A percentile compares a stretch with the other conserved stretches of the same genome.
Conservation (phyloP, 2,113 vertebrate species). For the Telmatochromis brachygnathus region DNA sequence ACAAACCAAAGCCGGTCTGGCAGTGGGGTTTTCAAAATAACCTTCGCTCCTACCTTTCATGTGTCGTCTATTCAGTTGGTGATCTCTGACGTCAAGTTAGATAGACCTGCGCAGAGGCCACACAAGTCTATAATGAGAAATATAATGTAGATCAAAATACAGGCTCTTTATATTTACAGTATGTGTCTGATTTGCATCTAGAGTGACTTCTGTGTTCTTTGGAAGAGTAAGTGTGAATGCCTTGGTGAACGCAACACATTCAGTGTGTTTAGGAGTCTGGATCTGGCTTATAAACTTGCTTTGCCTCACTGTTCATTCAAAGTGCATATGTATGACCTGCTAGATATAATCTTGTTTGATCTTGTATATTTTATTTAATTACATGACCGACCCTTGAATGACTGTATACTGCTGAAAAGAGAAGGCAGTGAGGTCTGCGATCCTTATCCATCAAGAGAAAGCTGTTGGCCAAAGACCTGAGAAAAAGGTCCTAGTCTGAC, state of each 20-base stretch:
- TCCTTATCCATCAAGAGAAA: not conserved
- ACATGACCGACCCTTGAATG: conserved; percentile 4
- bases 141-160: conserved; percentile 42
- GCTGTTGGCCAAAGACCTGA: conserved; percentile 32
- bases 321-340: not conserved
- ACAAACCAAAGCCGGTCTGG: conserved; percentile 24
- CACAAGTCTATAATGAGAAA: conserved; percentile 46
- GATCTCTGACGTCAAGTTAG: conserved; percentile 61
- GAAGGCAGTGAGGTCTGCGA: not conserved
- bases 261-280: conserved; percentile 26
- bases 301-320: conserved; percentile 17
- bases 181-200: conserved; percentile 35
- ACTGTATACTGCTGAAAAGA: not conserved
- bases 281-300: conserved; percentile 25
- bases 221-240: conserved; percentile 1
- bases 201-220: conserved; percentile 17
- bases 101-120: conserved; percentile 52
- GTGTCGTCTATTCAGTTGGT: conserved; percentile 39
- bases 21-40: conserved; percentile 33
- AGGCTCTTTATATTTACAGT: conserved; percentile 43
- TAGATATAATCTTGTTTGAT: conserved; percentile 10
- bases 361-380: conserved; percentile 15
- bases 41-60: not conserved
- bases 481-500: conserved; percentile 13
- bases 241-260: conserved; percentile 20